phyloP scores from a whole-genome alignment of 2,797 vertebrate species.

The Chelonia mydas region DNA sequence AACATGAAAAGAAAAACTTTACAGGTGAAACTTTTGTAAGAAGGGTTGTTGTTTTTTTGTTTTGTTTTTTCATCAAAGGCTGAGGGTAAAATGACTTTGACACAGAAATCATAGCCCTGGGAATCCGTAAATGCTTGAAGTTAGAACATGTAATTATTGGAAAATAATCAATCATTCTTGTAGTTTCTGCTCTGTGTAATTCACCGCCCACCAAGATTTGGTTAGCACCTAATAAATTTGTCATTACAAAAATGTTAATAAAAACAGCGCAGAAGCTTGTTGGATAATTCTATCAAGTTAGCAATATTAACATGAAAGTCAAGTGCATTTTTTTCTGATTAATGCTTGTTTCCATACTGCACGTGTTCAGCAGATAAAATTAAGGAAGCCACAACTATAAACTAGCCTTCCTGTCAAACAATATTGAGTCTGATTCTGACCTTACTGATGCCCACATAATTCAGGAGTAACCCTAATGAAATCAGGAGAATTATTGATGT shows the following conservation, averaged over 20 bases:
- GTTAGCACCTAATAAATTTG: background rate
- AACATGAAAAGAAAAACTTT: background rate
- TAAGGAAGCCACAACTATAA: background rate
- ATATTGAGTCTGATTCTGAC: background rate
- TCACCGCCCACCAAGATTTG: background rate
- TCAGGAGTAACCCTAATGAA: background rate
- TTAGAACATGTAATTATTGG: slow-evolving; percentile 21
- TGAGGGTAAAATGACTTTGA: slow-evolving; percentile 5
- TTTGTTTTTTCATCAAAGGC: background rate
- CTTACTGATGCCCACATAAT: background rate
- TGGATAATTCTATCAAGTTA: background rate
- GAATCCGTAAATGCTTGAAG: slow-evolving; percentile 9
- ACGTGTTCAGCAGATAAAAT: background rate
- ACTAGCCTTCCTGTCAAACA: background rate
- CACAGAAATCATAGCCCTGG: background rate
- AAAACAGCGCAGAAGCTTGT: rapidly evolving
- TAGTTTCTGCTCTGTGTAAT: background rate
- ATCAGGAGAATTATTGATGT: background rate
- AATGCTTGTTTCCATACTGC: background rate
- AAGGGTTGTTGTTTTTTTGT: background rate
- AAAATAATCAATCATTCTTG: slow-evolving; percentile 6
- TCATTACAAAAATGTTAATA: background rate
- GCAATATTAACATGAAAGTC: background rate
- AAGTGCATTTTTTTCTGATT: background rate
- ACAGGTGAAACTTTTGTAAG: background rate